Evolutionary conservation across 2,888 invertebrate genomes (phyloP).

Genomic region (Apodemia mormo): DNA sequence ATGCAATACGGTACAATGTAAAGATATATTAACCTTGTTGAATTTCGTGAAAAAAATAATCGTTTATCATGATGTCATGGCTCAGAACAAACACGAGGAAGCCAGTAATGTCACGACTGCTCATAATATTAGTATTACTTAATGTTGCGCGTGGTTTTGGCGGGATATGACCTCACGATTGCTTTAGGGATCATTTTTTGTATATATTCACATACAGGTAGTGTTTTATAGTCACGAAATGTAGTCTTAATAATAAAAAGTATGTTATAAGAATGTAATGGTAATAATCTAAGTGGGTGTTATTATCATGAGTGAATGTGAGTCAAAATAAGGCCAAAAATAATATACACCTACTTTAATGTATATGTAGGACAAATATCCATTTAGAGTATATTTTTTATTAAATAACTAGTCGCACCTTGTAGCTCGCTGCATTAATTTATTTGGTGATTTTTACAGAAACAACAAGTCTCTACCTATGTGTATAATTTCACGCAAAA

Average conservation of each 20-base stretch:
- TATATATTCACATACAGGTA: slow-evolving; percentile 14
- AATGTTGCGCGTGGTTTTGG: slow-evolving; percentile 42
- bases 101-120: slow-evolving; percentile 50
- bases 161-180: slow-evolving; percentile 51
- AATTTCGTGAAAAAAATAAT: slow-evolving; percentile 44
- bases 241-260: not conserved
- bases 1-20: slow-evolving; percentile 27
- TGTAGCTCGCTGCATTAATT: too few species aligned
- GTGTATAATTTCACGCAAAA: too few species aligned
- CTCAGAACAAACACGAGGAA: slow-evolving; percentile 51
- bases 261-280: not conserved
- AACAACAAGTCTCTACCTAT: too few species aligned
- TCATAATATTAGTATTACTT: slow-evolving; percentile 52
- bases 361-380: too few species aligned
- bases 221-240: slow-evolving; percentile 16
- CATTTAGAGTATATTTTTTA: too few species aligned
- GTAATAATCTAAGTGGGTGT: not conserved
- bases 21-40: slow-evolving; percentile 43
- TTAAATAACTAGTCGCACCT: too few species aligned
- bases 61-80: slow-evolving; percentile 49
- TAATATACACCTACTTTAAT: too few species aligned
- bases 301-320: not conserved
- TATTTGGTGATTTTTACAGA: too few species aligned
- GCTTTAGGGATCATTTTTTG: slow-evolving; percentile 11
- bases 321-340: too few species aligned